Percentiles rank a stretch among this genome's conserved stretches.
Conservation (phyloP, 2,888 invertebrate species). For the Furcula furcula region DNA sequence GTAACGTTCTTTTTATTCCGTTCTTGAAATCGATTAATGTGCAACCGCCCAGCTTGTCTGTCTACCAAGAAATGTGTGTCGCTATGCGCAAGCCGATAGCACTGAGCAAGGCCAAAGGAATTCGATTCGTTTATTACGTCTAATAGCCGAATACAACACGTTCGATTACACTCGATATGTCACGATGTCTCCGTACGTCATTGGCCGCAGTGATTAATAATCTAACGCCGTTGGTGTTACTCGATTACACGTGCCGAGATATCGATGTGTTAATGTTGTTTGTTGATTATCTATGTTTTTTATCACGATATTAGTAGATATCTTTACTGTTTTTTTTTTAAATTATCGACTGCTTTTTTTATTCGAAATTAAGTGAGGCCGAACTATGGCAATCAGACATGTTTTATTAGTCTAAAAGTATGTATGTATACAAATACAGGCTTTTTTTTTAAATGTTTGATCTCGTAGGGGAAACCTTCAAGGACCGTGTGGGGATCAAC, state of each 20-base stretch:
- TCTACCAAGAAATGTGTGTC: constrained; percentile 27
- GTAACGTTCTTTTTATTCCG: too few relatives aligned
- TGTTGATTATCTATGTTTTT: constrained; percentile 12
- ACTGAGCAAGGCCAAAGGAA: constrained; percentile 39
- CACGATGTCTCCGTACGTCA: constrained; percentile 14
- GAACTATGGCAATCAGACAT: too few relatives aligned
- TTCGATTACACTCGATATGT: constrained; percentile 13
- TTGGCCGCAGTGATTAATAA: constrained; percentile 13
- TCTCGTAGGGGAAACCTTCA: too few relatives aligned
- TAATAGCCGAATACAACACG: constrained; percentile 15
- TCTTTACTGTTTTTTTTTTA: too few relatives aligned
- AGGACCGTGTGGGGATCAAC: too few relatives aligned
- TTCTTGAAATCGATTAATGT: constrained; percentile 1
- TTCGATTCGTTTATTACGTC: constrained; percentile 33
- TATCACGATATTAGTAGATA: neutral
- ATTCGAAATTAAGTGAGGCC: too few relatives aligned
- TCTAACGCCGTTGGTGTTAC: constrained; percentile 5
- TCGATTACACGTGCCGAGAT: neutral
- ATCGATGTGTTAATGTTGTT: constrained; percentile 6
- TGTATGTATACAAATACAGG: too few relatives aligned
- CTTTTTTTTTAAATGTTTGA: too few relatives aligned
- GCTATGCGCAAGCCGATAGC: constrained; percentile 46
- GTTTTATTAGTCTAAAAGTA: too few relatives aligned
- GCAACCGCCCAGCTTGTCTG: constrained; percentile 3
- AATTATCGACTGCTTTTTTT: too few relatives aligned